These are phyloP conservation scores for Aphidius ervi DNA, from an alignment of 1,140 invertebrate species.

Conservation along the genomic window DNA sequence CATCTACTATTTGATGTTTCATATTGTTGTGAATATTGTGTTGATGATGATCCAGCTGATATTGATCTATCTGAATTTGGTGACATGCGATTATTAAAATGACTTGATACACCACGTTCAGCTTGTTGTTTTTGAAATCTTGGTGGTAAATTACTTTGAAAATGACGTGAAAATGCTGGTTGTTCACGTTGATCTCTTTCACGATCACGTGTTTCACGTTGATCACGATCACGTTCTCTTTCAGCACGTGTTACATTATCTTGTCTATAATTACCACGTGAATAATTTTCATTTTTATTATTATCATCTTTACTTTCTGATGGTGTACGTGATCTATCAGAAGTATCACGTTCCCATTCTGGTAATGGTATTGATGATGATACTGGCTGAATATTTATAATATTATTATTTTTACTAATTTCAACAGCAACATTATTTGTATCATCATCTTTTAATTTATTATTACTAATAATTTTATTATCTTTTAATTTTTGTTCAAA, in stretches of 20 bases:
- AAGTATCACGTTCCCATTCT: slow-evolving; percentile 54
- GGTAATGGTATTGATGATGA: slow-evolving; percentile 53
- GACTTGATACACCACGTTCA: slow-evolving; percentile 44
- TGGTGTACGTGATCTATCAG: slow-evolving; percentile 50
- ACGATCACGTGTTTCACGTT: slow-evolving; percentile 43
- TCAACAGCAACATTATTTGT: slow-evolving; percentile 35
- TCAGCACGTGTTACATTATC: slow-evolving; percentile 33
- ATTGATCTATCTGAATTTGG: slow-evolving; percentile 41
- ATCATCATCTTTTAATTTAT: slow-evolving; percentile 47
- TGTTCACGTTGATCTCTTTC: slow-evolving; percentile 44
- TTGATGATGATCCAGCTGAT: slow-evolving; percentile 27
- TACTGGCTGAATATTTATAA: slow-evolving; percentile 46
- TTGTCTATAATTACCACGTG: slow-evolving; percentile 29
- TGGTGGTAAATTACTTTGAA: slow-evolving; percentile 78
- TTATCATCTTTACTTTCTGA: slow-evolving; percentile 54
- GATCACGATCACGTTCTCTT: slow-evolving; percentile 48
- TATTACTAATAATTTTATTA: slow-evolving; percentile 50
- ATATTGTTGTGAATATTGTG: slow-evolving; percentile 53
- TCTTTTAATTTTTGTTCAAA: slow-evolving; percentile 60
- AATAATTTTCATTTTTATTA: slow-evolving; percentile 19
- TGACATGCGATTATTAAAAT: slow-evolving; percentile 40
- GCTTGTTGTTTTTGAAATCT: slow-evolving; percentile 76
- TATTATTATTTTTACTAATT: slow-evolving; percentile 31
- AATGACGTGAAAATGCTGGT: slow-evolving; percentile 64
- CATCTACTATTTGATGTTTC: slow-evolving; percentile 45